Base-by-base conservation (phyloP, 2,113 vertebrate species). In the Callaeas wilsoni region DNA sequence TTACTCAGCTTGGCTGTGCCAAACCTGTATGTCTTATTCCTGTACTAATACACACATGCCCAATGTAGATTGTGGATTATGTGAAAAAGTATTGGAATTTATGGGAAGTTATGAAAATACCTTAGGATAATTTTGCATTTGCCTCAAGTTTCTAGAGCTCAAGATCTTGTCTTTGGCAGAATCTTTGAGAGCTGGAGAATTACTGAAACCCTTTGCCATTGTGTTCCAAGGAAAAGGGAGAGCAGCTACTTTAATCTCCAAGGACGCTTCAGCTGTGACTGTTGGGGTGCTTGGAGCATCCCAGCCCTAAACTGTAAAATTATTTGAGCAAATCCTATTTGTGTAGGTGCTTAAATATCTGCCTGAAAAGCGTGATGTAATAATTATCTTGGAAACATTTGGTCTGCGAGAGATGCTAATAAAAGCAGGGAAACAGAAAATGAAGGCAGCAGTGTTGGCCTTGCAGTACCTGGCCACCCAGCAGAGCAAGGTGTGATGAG, bases 381-480 rank as follows among this genome's bases (percentile, higher is more conserved):
- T 91, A 84, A 93, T 90, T 96, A 41, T 42, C 78, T 83, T 87
- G 79, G 65, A 76, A 89, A 60, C 44, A 37, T 87, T 90, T 71
- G 25, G 27, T n/a, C 75, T 76, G 44, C 55, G 77, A 90, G 49
- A 89, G 60, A 70, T 77, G 70, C 78, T 67, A 85, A 76, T 84
- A 89, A 77, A 91, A 82, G 46, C 62, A 65, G 50, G 33, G 60
- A 87, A 89, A 93, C 59, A 79, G n/a, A 25, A 69, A 47, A 53
- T 35, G 65, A 83, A 65, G 73, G 63, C 83, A 89, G 82, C 56
- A 23, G 3, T 33, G 44, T 79, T 93, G 60, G 56, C 92, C 90
- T 90, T 92, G 44, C 39, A 50, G 91, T 82, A 89, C 70, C 57
- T 7, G 22, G 35, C 85, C 32, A 12, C 59, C 26, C 42, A 79